Evolutionary conservation across 2,888 invertebrate genomes (phyloP).

Genomic region (Deilephila porcellus): DNA sequence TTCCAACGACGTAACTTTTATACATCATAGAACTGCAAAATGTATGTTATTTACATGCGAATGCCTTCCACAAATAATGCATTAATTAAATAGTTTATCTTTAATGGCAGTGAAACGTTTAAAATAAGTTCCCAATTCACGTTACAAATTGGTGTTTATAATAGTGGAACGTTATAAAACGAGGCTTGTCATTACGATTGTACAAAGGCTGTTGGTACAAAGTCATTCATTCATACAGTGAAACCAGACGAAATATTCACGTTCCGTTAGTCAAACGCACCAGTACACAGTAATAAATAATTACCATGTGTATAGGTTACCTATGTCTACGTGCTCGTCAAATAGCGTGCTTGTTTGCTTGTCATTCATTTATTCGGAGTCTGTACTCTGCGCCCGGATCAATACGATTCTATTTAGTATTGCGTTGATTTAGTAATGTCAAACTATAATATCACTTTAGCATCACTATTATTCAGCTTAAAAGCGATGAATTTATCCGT

Average conservation of each 20-base stretch:
- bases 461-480: neutral
- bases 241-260: constrained; percentile 69
- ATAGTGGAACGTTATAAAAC: constrained; percentile 21
- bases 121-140: neutral
- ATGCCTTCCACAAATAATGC: too few relatives aligned
- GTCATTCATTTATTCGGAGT: constrained; percentile 33
- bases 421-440: neutral
- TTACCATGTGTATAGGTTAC: constrained; percentile 30
- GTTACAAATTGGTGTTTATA: neutral
- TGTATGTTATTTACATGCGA: too few relatives aligned
- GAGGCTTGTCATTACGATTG: constrained; percentile 40
- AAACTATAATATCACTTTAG: constrained; percentile 1
- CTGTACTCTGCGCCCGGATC: neutral
- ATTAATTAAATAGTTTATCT: neutral
- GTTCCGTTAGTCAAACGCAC: constrained; percentile 68
- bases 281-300: constrained; percentile 44
- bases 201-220: constrained; percentile 53
- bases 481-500: neutral
- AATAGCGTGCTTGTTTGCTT: constrained; percentile 28
- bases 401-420: constrained; percentile 9
- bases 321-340: constrained; percentile 29
- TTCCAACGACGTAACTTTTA: neutral
- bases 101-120: neutral
- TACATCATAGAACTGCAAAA: neutral
- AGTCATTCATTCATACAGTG: constrained; percentile 62